Conservation (phyloP, 2,888 invertebrate genomes). For the Melanargia galathea region DNA sequence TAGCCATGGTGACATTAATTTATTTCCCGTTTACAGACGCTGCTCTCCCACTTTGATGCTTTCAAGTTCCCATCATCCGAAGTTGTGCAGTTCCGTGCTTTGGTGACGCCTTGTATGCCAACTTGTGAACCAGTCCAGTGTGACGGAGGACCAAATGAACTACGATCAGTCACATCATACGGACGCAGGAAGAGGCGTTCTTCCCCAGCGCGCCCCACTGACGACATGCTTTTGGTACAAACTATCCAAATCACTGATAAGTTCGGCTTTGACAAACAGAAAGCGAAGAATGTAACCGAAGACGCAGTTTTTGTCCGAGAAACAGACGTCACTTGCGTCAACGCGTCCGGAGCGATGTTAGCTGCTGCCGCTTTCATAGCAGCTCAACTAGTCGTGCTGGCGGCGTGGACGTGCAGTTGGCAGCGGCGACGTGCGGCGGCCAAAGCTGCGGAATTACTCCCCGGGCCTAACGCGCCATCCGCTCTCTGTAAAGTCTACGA, state of each 20-base stretch:
- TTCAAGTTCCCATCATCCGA: conserved; percentile 98
- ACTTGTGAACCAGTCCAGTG: conserved; percentile 96
- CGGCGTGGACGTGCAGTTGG: conserved; percentile 94
- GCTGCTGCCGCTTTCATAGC: conserved; percentile 93
- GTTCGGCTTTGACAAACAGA: conserved; percentile 91
- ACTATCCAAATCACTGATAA: conserved; percentile 96
- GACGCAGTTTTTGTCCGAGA: conserved; percentile 88
- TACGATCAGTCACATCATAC: conserved; percentile 91
- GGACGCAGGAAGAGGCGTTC: conserved; percentile 91
- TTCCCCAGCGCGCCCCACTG: conserved; percentile 81
- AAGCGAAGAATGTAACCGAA: conserved; percentile 84
- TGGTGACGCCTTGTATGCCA: conserved; percentile 97
- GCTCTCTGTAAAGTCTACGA: conserved; percentile 93
- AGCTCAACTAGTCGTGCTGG: conserved; percentile 92
- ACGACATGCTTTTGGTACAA: conserved; percentile 93
- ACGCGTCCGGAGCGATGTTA: conserved; percentile 90
- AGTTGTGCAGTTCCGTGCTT: conserved; percentile 96
- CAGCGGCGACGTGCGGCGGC: conserved; percentile 88
- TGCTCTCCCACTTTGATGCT: conserved; percentile 95
- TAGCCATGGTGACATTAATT: not conserved
- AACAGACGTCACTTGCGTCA: conserved; percentile 85
- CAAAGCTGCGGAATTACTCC: conserved; percentile 86
- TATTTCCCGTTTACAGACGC: conserved; percentile 80
- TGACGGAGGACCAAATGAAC: conserved; percentile 92
- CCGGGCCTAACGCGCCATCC: conserved; percentile 81